phyloP scores from a whole-genome alignment of 2,888 invertebrate species.

The Meloe dianella region DNA sequence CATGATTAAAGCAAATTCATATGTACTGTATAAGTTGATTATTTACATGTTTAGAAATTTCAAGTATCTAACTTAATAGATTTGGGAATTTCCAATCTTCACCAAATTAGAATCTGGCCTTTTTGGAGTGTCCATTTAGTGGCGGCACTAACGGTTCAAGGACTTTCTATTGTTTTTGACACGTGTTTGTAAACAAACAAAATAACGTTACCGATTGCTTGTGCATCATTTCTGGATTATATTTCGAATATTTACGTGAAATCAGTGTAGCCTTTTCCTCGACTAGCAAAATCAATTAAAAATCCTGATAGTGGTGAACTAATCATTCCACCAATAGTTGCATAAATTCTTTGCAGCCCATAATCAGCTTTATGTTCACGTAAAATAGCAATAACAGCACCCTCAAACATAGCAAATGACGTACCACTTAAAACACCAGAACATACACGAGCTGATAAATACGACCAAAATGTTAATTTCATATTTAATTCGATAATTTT shows the following conservation, averaged over 20 bases:
- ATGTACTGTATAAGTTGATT: too few relatives aligned
- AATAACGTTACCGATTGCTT: not conserved
- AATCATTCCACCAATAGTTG: conserved; percentile 78
- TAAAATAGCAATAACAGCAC: conserved; percentile 77
- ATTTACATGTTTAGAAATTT: too few relatives aligned
- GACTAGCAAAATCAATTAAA: conserved; percentile 76
- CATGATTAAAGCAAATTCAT: too few relatives aligned
- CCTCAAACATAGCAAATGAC: conserved; percentile 81
- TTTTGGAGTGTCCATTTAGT: too few relatives aligned
- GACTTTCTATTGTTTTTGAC: not conserved
- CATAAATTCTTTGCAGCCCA: conserved; percentile 77
- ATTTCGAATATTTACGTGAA: conserved; percentile 64
- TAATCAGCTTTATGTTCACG: conserved; percentile 79
- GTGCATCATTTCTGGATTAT: not conserved
- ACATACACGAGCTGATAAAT: conserved; percentile 68
- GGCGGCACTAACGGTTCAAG: not conserved
- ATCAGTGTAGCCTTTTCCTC: conserved; percentile 73
- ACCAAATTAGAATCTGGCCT: too few relatives aligned
- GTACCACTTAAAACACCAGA: conserved; percentile 75
- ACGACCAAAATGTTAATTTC: conserved; percentile 74
- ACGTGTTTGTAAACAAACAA: not conserved
- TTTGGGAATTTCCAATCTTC: too few relatives aligned
- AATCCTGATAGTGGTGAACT: conserved; percentile 78
- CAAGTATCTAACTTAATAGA: too few relatives aligned
- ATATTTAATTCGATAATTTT: conserved; percentile 69